Conservation (phyloP, 2,797 vertebrate species). For the Acomys russatus region DNA sequence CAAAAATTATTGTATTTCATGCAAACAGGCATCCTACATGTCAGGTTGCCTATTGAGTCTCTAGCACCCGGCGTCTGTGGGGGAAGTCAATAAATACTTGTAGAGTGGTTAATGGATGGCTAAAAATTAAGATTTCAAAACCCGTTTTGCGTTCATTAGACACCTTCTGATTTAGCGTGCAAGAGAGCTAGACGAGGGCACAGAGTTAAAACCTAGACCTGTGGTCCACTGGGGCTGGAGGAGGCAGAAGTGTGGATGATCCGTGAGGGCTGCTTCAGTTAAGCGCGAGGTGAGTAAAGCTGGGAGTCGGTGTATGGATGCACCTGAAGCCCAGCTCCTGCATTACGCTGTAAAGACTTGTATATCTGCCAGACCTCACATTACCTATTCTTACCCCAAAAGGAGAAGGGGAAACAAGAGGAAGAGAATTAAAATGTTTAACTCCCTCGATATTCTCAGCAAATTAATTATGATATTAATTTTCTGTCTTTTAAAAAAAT, state of each 20-base stretch:
- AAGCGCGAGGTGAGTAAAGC: not conserved
- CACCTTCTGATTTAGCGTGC: not conserved
- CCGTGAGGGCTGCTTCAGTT: not conserved
- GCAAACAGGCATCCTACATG: not conserved
- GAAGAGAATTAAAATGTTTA: not conserved
- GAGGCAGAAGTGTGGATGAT: not conserved
- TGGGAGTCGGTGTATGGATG: not conserved
- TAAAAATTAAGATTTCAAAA: slow-evolving; percentile 19
- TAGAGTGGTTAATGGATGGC: slow-evolving; percentile 5
- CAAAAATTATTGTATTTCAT: not conserved
- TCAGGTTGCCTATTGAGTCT: not conserved
- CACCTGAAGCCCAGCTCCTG: not conserved
- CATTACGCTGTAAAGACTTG: not conserved
- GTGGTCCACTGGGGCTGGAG: not conserved
- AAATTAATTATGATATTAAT: not conserved
- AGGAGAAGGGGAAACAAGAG: not conserved
- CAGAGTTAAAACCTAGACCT: not conserved
- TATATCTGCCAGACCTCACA: not conserved
- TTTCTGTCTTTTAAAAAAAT: not conserved
- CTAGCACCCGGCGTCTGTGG: not conserved
- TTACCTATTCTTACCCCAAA: not conserved
- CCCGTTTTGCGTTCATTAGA: not conserved
- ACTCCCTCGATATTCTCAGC: not conserved
- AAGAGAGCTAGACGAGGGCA: not conserved
- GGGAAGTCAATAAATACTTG: not conserved